Evolutionary conservation across 2,113 vertebrate species (phyloP).

Genomic region (Jacana jacana): DNA sequence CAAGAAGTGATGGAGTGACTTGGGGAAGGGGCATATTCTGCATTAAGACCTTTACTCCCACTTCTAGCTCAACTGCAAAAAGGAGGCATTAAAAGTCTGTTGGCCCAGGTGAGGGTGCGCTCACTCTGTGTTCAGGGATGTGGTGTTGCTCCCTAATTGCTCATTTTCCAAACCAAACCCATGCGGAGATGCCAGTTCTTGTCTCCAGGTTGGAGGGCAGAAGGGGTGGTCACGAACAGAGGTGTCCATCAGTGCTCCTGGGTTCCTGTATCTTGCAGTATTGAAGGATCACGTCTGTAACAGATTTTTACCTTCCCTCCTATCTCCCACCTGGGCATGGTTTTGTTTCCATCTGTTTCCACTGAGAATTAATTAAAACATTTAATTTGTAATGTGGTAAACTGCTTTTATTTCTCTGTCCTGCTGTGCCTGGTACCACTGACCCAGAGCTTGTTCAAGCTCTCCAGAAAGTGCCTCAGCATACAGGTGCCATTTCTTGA

Average conservation of each 20-base stretch:
- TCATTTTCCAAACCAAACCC: background rate
- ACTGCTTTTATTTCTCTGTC: background rate
- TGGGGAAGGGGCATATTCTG: background rate
- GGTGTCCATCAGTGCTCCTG: background rate
- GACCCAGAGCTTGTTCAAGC: background rate
- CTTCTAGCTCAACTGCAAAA: background rate
- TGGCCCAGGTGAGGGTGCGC: background rate
- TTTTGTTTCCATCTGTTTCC: background rate
- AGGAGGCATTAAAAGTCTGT: background rate
- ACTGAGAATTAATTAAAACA: background rate
- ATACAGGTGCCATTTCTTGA: background rate
- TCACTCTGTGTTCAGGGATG: background rate
- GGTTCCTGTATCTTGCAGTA: background rate
- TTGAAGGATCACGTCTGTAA: background rate
- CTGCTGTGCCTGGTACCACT: background rate
- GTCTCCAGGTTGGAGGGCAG: background rate
- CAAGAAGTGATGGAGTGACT: background rate
- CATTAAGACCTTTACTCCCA: background rate
- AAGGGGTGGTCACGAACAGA: rapidly evolving
- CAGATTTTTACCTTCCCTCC: background rate
- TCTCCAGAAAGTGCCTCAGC: background rate
- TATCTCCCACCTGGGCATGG: background rate
- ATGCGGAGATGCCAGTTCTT: rapidly evolving
- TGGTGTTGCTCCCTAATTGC: rapidly evolving
- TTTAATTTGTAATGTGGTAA: background rate